Evolutionary conservation across 1,140 invertebrate species (phyloP), one percentile per base, ranked within the genome.

Genomic region (Bombus sibiricus): DNA sequence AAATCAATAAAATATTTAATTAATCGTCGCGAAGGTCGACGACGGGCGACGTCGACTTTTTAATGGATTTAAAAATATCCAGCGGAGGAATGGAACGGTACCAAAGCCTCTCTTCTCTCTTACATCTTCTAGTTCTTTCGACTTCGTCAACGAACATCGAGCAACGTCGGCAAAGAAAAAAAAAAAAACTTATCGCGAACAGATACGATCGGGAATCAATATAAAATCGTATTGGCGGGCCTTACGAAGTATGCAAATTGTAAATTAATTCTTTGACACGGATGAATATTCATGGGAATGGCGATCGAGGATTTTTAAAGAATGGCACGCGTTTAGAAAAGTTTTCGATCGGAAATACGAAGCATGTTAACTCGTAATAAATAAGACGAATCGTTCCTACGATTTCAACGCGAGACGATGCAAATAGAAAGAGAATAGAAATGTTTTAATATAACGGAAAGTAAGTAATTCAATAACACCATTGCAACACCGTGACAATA

Each of bases 21-120:
- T 41, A 41, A 73, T 62, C 47, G 53, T 12, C 1, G n/a, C 39
- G 15, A 37, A 57, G 39, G 25, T 71, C 34, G 66, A 41, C 76
- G 28, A 4, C 12, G 47, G 22, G 1, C 43, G 4, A 57, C 34
- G 68, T 57, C 10, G 12, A 37, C 71, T 72, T 32, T 69, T 69
- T 41, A 59, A 73, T n/a, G n/a, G n/a, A 25, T 73, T n/a, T 28
- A 81, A 73, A 81, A 73, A 81, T 81, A 81, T 18, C 68, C 28
- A 53, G 18, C 47, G 18, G 47, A 22, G 18, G 47, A 53, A 53
- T 53, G 47, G 18, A 53, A 53, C 47, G 18, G 1, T 22, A 53
- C 47, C 47, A 39, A 15, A 34, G 12, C 18, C 47, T 71, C 37
- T 62, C 43, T 43, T 47, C 28, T 37, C 57, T 10, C 25, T 59